Evolutionary conservation across 2,797 vertebrate genomes (phyloP).

Genomic region (Nyctibius grandis): DNA sequence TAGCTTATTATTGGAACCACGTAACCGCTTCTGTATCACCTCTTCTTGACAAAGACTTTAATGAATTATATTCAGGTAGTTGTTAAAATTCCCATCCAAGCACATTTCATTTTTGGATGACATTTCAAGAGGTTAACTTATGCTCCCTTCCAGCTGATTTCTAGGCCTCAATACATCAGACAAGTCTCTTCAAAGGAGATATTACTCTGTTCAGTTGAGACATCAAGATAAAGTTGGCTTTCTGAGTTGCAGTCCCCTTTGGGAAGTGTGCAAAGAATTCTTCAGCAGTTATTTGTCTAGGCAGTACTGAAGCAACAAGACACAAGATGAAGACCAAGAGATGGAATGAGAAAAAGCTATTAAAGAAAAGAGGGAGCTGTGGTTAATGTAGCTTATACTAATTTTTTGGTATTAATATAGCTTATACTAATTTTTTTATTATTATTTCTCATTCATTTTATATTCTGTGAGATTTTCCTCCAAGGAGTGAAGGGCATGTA

Average conservation of each 20-base stretch:
- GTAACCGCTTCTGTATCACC: conserved; percentile 48
- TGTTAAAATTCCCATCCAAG: conserved; percentile 39
- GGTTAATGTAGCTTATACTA: neutral
- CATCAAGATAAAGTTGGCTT: conserved; percentile 12
- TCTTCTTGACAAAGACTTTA: conserved; percentile 42
- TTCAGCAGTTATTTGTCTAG: conserved; percentile 20
- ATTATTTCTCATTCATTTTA: neutral
- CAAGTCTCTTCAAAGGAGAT: conserved; percentile 25
- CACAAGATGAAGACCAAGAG: conserved; percentile 11
- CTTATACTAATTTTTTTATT: neutral
- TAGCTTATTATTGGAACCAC: conserved; percentile 41
- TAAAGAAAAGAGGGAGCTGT: neutral
- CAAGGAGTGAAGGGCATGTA: neutral
- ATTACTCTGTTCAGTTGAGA: conserved; percentile 17
- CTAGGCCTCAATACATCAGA: conserved; percentile 36
- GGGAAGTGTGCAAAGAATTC: neutral
- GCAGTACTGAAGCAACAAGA: conserved; percentile 23
- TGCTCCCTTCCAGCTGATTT: conserved; percentile 48
- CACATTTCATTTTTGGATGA: neutral
- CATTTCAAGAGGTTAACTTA: conserved; percentile 30
- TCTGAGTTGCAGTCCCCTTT: conserved; percentile 22
- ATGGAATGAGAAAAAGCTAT: neutral
- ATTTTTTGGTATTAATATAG: neutral
- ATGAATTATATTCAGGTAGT: conserved; percentile 35
- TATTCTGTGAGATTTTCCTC: neutral